Evolutionary conservation across 1,140 invertebrate genomes (phyloP).

Genomic region (Pentalonia nigronervosa): DNA sequence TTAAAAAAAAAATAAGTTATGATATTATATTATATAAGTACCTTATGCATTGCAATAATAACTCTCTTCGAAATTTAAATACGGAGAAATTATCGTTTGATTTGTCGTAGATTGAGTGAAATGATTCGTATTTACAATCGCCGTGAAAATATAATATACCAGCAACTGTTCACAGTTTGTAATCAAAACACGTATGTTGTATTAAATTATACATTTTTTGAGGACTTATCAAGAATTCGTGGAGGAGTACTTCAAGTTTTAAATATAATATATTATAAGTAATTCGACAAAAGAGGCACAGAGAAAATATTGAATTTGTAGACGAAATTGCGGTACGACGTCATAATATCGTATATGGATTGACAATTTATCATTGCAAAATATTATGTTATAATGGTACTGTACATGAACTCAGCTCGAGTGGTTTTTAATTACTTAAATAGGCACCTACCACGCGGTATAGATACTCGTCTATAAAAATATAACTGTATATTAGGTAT

Average conservation of each 20-base stretch:
- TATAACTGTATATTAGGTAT: not conserved
- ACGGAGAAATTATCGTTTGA: not conserved
- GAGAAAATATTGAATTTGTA: not conserved
- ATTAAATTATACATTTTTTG: not conserved
- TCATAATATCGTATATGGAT: not conserved
- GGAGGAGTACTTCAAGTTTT: not conserved
- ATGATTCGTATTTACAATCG: not conserved
- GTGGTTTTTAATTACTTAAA: not conserved
- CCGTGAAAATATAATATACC: not conserved
- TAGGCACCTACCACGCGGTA: not conserved
- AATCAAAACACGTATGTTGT: not conserved
- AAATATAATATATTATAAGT: not conserved
- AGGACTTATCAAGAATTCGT: not conserved
- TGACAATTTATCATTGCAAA: not conserved
- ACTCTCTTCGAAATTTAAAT: not conserved
- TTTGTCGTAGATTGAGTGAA: not conserved
- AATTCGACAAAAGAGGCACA: not conserved
- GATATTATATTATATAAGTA: not conserved
- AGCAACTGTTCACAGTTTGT: not conserved
- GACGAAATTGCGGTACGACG: too few species aligned
- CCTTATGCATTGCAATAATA: not conserved
- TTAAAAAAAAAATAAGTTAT: not conserved
- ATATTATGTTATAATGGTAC: not conserved
- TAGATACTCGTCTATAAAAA: too few species aligned
- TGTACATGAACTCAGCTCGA: not conserved